Conservation (phyloP, 2,888 invertebrate genomes). For the Eledona agricola region DNA sequence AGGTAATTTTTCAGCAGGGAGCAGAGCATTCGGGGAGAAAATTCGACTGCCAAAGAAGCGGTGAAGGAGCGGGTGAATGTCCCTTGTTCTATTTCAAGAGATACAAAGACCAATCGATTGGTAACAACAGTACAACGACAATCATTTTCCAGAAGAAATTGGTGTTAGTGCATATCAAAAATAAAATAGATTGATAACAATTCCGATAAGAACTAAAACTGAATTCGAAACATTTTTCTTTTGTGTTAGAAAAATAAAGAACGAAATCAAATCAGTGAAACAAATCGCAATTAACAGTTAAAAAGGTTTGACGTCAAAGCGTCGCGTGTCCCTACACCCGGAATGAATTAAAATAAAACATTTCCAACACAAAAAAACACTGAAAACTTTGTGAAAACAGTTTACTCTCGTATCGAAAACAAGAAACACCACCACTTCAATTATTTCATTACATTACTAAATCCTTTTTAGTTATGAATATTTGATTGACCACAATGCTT, state of each 20-base stretch:
- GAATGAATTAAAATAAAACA: constrained; percentile 14
- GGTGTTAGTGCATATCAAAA: constrained; percentile 6
- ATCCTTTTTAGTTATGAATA: constrained; percentile 27
- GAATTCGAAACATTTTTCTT: constrained; percentile 14
- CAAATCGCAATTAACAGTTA: constrained; percentile 37
- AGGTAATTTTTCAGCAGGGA: constrained; percentile 13
- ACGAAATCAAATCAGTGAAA: constrained; percentile 25
- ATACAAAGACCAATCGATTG: constrained; percentile 39
- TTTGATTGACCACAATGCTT: constrained; percentile 28
- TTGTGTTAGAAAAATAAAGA: constrained; percentile 19
- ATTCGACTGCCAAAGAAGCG: constrained; percentile 30
- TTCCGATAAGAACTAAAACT: constrained; percentile 16
- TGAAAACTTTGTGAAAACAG: constrained; percentile 8
- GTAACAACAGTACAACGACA: constrained; percentile 33
- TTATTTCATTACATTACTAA: constrained; percentile 8
- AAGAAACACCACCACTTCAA: not conserved
- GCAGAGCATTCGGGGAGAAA: constrained; percentile 10
- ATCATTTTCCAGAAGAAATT: constrained; percentile 14
- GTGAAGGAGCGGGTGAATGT: constrained; percentile 36
- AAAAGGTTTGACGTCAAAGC: constrained; percentile 36
- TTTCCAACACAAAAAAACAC: constrained; percentile 10
- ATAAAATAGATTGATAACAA: constrained; percentile 7
- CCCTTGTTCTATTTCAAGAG: constrained; percentile 36
- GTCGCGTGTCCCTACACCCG: constrained; percentile 34
- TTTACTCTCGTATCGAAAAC: too few relatives aligned